Conservation (phyloP, 2,113 vertebrate genomes). For the Marcusenius ussheri region DNA sequence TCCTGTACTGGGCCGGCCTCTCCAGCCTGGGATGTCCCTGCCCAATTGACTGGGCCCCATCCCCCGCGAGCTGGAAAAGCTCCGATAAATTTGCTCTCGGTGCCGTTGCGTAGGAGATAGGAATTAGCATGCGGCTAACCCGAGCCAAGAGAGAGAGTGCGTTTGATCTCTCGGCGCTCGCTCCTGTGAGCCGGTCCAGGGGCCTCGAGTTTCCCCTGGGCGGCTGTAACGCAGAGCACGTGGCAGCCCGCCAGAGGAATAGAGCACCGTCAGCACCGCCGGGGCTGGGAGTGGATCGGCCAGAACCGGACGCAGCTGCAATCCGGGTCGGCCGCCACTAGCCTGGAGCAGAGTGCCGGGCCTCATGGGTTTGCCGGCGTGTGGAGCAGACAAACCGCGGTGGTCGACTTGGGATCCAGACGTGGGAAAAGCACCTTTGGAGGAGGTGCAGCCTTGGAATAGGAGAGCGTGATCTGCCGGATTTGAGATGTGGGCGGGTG, state of each 20-base stretch:
- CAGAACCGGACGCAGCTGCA: constrained; percentile 4
- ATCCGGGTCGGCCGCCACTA: background rate
- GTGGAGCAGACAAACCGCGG: background rate
- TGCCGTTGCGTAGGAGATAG: background rate
- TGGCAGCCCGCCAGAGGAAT: background rate
- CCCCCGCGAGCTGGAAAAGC: background rate
- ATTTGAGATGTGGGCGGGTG: background rate
- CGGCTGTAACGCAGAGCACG: background rate
- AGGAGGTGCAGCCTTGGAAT: background rate
- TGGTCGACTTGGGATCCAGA: background rate
- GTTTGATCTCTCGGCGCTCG: background rate
- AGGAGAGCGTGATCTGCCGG: background rate
- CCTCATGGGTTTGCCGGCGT: background rate
- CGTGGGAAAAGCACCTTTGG: background rate
- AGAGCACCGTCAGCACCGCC: background rate
- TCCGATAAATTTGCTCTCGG: background rate
- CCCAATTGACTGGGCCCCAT: background rate
- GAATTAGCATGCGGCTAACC: background rate
- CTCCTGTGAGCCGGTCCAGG: background rate
- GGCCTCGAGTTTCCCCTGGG: background rate
- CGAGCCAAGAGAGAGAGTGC: background rate
- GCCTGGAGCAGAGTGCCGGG: background rate
- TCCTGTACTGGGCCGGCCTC: background rate
- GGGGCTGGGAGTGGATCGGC: background rate
- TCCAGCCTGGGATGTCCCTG: background rate